phyloP scores from a whole-genome alignment of 2,888 invertebrate species.

The Aleiodes testaceus region DNA sequence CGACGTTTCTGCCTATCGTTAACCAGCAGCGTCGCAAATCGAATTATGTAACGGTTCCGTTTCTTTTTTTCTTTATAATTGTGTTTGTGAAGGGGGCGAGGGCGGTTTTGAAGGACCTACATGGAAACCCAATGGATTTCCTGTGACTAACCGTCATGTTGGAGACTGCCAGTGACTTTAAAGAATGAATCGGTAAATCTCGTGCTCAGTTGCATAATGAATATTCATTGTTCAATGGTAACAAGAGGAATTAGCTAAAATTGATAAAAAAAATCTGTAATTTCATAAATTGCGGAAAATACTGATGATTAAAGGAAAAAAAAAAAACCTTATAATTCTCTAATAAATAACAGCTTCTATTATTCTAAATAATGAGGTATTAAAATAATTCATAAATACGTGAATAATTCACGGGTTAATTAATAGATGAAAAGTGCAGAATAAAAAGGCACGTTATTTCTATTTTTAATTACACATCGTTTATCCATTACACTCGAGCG shows the following conservation, averaged over 20 bases:
- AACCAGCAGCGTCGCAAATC: neutral
- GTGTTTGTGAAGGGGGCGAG: neutral
- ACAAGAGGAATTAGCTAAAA: neutral
- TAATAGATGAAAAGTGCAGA: neutral
- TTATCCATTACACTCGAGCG: slow-evolving; percentile 50
- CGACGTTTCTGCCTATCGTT: neutral
- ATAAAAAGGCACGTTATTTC: slow-evolving; percentile 37
- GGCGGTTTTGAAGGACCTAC: slow-evolving; percentile 6
- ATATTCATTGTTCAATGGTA: slow-evolving; percentile 10
- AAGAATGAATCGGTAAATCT: slow-evolving; percentile 40
- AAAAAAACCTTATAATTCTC: too few species aligned
- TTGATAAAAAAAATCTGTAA: neutral
- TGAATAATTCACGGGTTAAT: neutral
- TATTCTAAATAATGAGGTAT: too few species aligned
- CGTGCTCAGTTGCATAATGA: slow-evolving; percentile 19
- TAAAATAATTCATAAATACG: too few species aligned
- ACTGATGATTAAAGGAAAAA: too few species aligned
- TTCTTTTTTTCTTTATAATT: too few species aligned
- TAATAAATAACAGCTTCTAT: too few species aligned
- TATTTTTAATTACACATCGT: slow-evolving; percentile 53
- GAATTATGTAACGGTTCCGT: neutral
- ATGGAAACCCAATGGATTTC: slow-evolving; percentile 20
- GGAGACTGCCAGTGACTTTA: slow-evolving; percentile 9
- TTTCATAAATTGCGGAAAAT: too few species aligned
- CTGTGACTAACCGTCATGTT: slow-evolving; percentile 29